Percentiles rank a stretch among this genome's conserved stretches.
Evolutionary conservation across 1,140 invertebrate genomes (phyloP).

Genomic region (Zophobas morio): DNA sequence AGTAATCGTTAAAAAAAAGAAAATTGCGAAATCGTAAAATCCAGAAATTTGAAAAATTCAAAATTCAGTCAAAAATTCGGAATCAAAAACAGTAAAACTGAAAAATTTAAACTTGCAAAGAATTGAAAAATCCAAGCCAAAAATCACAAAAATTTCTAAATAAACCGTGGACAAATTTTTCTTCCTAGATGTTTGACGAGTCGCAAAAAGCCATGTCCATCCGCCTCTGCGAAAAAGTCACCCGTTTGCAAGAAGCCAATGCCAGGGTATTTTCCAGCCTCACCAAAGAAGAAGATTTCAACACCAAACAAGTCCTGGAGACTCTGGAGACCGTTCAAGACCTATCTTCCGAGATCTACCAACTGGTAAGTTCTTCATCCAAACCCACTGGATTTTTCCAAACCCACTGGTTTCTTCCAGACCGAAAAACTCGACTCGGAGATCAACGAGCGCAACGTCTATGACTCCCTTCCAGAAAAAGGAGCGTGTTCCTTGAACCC

Average conservation of each 20-base stretch:
- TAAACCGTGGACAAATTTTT: background rate
- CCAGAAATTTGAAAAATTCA: no score
- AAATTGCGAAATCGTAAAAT: no score
- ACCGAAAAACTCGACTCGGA: constrained; percentile 65
- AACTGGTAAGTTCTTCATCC: constrained; percentile 62
- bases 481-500: constrained; percentile 32
- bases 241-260: constrained; percentile 62
- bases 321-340: constrained; percentile 65
- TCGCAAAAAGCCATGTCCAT: constrained; percentile 54
- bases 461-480: constrained; percentile 11
- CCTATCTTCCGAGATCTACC: constrained; percentile 65
- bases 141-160: background rate
- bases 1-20: no score
- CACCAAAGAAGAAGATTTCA: constrained; percentile 49
- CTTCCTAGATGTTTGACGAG: constrained; percentile 46
- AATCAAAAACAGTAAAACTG: no score
- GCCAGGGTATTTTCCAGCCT: constrained; percentile 52
- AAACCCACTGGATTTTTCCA: constrained; percentile 20
- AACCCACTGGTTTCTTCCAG: constrained; percentile 59
- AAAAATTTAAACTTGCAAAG: background rate
- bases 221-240: constrained; percentile 56
- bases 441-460: constrained; percentile 30
- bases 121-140: no score
- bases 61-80: no score
- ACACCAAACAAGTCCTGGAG: constrained; percentile 52